Evolutionary conservation across 2,797 vertebrate species (phyloP).

Genomic region (Hyperoplus immaculatus): DNA sequence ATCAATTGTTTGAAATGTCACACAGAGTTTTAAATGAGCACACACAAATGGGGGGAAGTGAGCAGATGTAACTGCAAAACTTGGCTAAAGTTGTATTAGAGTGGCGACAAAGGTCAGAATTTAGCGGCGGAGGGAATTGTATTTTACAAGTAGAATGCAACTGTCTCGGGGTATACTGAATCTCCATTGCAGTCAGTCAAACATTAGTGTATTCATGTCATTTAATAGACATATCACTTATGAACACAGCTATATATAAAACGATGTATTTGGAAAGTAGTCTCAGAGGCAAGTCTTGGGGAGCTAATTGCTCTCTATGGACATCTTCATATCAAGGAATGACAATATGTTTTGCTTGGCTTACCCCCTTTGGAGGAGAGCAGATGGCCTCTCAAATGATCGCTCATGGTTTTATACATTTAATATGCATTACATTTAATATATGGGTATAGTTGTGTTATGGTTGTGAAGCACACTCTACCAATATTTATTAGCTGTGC

Average conservation of each 20-base stretch:
- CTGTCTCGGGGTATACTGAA: not conserved
- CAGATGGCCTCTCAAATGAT: constrained; percentile 21
- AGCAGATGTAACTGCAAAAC: constrained; percentile 43
- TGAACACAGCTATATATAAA: not conserved
- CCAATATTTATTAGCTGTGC: not conserved
- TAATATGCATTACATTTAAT: not conserved
- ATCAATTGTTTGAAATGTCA: constrained; percentile 75
- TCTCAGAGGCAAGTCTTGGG: not conserved
- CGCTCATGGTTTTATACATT: not conserved
- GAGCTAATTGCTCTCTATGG: constrained; percentile 20
- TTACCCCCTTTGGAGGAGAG: constrained; percentile 12
- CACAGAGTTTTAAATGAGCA: constrained; percentile 34
- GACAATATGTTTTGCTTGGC: constrained; percentile 2
- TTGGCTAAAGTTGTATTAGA: constrained; percentile 46
- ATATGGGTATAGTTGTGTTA: not conserved
- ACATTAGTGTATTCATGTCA: not conserved
- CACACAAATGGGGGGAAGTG: constrained; percentile 36
- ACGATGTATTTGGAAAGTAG: not conserved
- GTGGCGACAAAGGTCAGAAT: constrained; percentile 45
- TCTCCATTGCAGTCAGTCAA: not conserved
- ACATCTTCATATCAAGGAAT: constrained; percentile 5
- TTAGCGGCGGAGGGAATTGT: not conserved
- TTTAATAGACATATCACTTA: not conserved
- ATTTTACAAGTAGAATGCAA: constrained; percentile 3
- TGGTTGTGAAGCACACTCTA: not conserved